These are phyloP conservation scores for Cryptops parisi DNA, from an alignment of 2,888 invertebrate genomes.

Conservation along the genomic window DNA sequence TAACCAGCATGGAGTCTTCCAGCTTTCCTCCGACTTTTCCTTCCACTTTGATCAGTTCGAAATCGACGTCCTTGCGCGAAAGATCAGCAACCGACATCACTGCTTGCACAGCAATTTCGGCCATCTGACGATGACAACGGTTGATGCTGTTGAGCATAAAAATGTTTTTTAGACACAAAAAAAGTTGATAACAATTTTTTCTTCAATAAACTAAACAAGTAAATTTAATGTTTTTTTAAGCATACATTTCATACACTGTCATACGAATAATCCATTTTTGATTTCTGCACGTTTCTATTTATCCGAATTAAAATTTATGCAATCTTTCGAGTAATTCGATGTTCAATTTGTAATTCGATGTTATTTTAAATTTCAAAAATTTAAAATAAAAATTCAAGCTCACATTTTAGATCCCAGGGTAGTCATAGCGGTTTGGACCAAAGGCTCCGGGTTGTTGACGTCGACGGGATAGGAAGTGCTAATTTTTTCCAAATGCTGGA, in stretches of 20 bases:
- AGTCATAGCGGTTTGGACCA: conserved; percentile 93
- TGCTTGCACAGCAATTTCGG: conserved; percentile 96
- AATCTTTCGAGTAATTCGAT: no score
- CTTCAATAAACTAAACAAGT: neutral
- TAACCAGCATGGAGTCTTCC: conserved; percentile 92
- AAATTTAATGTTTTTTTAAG: no score
- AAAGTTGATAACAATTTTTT: neutral
- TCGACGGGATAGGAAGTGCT: conserved; percentile 81
- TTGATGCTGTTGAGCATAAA: conserved; percentile 52
- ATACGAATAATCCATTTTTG: no score
- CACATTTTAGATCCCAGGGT: conserved; percentile 94
- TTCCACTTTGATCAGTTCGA: conserved; percentile 96
- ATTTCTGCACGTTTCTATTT: no score
- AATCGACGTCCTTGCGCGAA: conserved; percentile 88
- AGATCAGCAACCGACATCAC: conserved; percentile 92
- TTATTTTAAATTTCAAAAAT: no score
- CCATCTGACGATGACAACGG: conserved; percentile 93
- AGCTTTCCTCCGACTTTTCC: conserved; percentile 93
- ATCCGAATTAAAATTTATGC: no score
- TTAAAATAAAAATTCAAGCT: no score
- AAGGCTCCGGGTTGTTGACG: conserved; percentile 63
- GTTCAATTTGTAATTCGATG: no score
- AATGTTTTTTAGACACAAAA: neutral
- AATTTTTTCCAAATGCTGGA: conserved; percentile 70
- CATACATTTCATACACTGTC: no score